A percentile compares a stretch with the other conserved stretches of the same genome.
Conservation (phyloP, 92 coral and sea anemone genomes). For the Umimayanthus kanabou region DNA sequence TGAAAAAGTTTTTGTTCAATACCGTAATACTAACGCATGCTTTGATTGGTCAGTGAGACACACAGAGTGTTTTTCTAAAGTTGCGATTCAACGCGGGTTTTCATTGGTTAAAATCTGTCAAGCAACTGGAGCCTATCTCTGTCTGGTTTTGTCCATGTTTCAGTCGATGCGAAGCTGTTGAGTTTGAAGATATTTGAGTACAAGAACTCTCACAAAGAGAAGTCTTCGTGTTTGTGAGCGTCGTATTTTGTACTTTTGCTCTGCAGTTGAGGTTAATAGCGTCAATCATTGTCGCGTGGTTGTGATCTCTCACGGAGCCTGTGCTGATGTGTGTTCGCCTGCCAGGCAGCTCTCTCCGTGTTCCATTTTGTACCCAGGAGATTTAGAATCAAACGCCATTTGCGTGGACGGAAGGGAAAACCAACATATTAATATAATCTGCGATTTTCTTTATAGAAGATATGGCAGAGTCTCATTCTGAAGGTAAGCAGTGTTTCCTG, state of each 20-base stretch:
- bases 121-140: conserved; percentile 28
- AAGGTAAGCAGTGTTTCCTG: conserved; percentile 13
- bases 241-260: not conserved
- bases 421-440: not conserved
- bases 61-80: not conserved
- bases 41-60: conserved; percentile 17
- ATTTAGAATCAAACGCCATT: not conserved
- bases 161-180: conserved; percentile 21
- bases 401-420: conserved; percentile 1
- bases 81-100: not conserved
- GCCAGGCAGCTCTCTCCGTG: conserved; percentile 20
- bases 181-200: conserved; percentile 11
- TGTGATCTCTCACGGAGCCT: not conserved
- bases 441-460: conserved; percentile 8
- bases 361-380: conserved; percentile 19
- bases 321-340: conserved; percentile 33
- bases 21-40: not conserved
- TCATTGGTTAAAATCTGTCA: conserved; percentile 18
- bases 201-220: not conserved
- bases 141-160: conserved; percentile 5
- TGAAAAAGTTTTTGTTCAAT: not conserved
- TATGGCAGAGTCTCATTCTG: conserved; percentile 37
- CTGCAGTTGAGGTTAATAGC: not conserved
- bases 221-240: not conserved
- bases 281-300: conserved; percentile 23